phyloP scores from a whole-genome alignment of 2,113 vertebrate genomes.

The Numenius arquata region DNA sequence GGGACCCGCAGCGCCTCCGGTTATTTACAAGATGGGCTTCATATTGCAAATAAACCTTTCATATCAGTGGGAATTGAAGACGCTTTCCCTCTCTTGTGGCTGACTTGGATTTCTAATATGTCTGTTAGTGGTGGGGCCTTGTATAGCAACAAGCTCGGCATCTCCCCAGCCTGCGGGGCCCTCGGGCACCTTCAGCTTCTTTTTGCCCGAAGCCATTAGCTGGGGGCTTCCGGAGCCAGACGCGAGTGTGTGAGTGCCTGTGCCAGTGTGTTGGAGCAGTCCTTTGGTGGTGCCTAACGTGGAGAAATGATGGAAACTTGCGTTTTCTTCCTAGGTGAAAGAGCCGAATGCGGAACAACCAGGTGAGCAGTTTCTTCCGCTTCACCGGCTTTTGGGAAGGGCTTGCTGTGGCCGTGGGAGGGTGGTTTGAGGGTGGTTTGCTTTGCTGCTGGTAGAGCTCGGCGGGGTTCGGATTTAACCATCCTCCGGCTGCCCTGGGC shows the following conservation, averaged over 20 bases:
- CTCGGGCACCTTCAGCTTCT: background rate
- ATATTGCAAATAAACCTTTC: background rate
- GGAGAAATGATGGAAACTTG: background rate
- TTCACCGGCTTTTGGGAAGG: background rate
- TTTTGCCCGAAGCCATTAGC: background rate
- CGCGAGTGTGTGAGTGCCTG: background rate
- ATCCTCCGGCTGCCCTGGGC: background rate
- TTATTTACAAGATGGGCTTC: background rate
- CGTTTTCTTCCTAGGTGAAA: slow-evolving; percentile 83
- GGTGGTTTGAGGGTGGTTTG: background rate
- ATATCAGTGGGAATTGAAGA: background rate
- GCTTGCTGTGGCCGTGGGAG: background rate
- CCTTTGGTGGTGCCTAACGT: background rate
- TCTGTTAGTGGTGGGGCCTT: background rate
- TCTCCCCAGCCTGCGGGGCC: background rate
- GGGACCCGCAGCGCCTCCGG: background rate
- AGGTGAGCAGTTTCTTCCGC: slow-evolving; percentile 79
- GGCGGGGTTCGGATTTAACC: background rate
- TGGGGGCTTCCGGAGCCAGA: background rate
- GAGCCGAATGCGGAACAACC: slow-evolving; percentile 95
- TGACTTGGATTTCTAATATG: background rate
- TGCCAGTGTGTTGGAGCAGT: background rate
- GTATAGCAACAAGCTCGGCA: background rate
- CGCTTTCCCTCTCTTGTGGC: background rate
- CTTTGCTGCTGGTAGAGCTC: background rate